These are phyloP conservation scores for Subacronicta megacephala DNA, from an alignment of 2,888 invertebrate species.

Conservation along the genomic window DNA sequence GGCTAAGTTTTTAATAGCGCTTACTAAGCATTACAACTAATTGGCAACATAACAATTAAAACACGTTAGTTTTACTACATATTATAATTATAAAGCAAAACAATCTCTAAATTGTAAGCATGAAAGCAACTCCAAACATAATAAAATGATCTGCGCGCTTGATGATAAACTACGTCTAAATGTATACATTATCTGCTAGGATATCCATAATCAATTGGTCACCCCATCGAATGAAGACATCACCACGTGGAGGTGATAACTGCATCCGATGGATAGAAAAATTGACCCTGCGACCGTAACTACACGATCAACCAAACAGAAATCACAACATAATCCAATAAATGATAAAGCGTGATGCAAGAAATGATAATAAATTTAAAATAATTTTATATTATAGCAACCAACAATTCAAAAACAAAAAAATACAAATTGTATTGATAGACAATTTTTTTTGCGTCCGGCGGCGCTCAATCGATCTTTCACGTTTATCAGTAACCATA, in stretches of 20 bases:
- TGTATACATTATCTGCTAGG: constrained; percentile 78
- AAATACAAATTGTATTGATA: background rate
- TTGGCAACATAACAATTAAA: constrained; percentile 39
- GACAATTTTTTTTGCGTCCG: no score
- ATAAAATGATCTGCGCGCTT: constrained; percentile 20
- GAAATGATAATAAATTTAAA: constrained; percentile 4
- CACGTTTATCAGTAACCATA: background rate
- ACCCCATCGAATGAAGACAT: constrained; percentile 79
- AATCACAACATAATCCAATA: constrained; percentile 65
- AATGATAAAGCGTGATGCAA: constrained; percentile 34
- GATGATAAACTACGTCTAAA: constrained; percentile 29
- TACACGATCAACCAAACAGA: constrained; percentile 80
- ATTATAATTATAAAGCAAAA: constrained; percentile 32
- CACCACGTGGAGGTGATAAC: constrained; percentile 52
- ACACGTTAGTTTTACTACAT: constrained; percentile 29
- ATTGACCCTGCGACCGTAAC: constrained; percentile 85
- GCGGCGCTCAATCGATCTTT: background rate
- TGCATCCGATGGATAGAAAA: constrained; percentile 81
- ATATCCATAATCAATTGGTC: constrained; percentile 82
- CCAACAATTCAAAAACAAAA: background rate
- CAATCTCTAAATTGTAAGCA: constrained; percentile 18
- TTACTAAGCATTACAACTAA: constrained; percentile 19
- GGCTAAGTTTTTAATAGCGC: constrained; percentile 23
- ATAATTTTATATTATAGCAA: constrained; percentile 16
- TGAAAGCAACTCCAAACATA: constrained; percentile 23